A percentile compares a stretch with the other conserved stretches of the same genome.
phyloP scores from a whole-genome alignment of 2,797 vertebrate species.

The Knipowitschia caucasica region DNA sequence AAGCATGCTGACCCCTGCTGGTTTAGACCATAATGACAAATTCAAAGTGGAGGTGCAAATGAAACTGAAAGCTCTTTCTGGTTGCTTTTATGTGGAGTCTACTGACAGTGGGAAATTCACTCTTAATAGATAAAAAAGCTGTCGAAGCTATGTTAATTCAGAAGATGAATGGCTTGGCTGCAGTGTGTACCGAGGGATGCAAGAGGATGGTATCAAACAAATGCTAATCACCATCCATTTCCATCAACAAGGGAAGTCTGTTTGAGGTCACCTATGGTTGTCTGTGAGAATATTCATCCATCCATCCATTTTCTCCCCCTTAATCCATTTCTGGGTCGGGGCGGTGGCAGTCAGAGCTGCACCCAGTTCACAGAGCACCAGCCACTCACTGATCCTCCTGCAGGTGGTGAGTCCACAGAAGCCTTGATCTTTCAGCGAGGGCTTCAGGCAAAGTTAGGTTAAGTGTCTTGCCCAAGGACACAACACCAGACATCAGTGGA shows the following conservation, averaged over 20 bases:
- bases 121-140: background rate
- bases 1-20: constrained; percentile 64
- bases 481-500: too few species aligned
- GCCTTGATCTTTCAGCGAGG: too few species aligned
- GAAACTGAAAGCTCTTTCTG: background rate
- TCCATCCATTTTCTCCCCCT: too few species aligned
- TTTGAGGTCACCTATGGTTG: constrained; percentile 12
- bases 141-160: constrained; percentile 2
- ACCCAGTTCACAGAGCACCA: too few species aligned
- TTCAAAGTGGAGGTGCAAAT: background rate
- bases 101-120: background rate
- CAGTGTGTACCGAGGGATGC: constrained; percentile 1
- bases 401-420: too few species aligned
- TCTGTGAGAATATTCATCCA: constrained; percentile 25
- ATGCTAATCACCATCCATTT: constrained; percentile 30
- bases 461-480: too few species aligned
- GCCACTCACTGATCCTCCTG: too few species aligned
- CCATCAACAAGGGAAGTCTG: constrained; percentile 8
- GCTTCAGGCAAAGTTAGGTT: too few species aligned
- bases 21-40: constrained; percentile 16
- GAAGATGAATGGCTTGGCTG: constrained; percentile 10
- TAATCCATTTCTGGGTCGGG: too few species aligned
- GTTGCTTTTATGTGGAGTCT: background rate
- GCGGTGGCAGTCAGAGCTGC: too few species aligned
- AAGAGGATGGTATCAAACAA: constrained; percentile 30